A percentile compares a stretch with the other conserved stretches of the same genome.
phyloP scores from a whole-genome alignment of 1,140 invertebrate genomes.

The Lordiphosa mommai region DNA sequence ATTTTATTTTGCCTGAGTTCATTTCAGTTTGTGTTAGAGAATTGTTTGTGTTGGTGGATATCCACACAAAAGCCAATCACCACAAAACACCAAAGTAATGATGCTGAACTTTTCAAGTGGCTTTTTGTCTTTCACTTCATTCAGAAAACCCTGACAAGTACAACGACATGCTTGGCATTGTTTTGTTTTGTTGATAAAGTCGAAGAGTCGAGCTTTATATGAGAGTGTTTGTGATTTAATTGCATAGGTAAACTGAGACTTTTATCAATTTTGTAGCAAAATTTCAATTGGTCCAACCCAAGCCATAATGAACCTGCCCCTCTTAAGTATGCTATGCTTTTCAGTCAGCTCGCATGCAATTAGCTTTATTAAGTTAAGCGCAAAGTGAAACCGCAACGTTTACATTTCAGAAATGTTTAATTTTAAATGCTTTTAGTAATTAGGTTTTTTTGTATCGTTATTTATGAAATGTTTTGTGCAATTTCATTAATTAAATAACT shows the following conservation, averaged over 20 bases:
- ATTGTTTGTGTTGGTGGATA: constrained; percentile 5
- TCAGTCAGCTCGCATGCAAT: constrained; percentile 28
- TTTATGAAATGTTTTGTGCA: constrained; percentile 6
- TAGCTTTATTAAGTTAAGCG: constrained; percentile 45
- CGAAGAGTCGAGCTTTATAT: too few relatives aligned
- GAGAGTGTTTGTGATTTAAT: too few relatives aligned
- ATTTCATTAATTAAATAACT: constrained; percentile 56
- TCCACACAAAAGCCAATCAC: constrained; percentile 56
- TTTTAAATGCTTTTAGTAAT: constrained; percentile 17
- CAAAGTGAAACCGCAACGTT: constrained; percentile 35
- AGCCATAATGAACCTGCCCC: background rate
- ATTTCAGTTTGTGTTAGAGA: constrained; percentile 1
- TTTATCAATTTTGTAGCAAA: too few relatives aligned
- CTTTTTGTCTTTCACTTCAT: constrained; percentile 27
- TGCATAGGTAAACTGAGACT: too few relatives aligned
- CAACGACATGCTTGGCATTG: constrained; percentile 11
- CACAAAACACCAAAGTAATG: constrained; percentile 69
- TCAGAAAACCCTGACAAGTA: constrained; percentile 6
- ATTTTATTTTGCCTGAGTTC: constrained; percentile 3
- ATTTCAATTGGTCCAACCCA: too few relatives aligned
- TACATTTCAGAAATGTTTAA: constrained; percentile 8
- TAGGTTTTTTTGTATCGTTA: background rate
- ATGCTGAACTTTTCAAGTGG: constrained; percentile 63
- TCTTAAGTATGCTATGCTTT: constrained; percentile 4
- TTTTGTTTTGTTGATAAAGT: too few relatives aligned